Evolutionary conservation across 2,888 invertebrate species (phyloP).

Genomic region (Tinea pellionella): DNA sequence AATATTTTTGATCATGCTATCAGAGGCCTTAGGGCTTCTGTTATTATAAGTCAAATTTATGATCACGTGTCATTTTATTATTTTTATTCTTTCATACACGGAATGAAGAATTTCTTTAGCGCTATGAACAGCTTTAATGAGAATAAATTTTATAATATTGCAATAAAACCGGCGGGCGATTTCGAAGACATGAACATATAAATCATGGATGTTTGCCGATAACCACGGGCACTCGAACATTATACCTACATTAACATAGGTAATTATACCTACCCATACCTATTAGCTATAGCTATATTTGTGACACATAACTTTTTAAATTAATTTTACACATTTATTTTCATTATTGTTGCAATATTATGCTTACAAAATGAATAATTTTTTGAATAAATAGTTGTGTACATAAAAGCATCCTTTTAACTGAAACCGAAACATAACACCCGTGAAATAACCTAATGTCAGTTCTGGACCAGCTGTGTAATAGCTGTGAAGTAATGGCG

Average conservation of each 20-base stretch:
- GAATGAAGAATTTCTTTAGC: slow-evolving; percentile 13
- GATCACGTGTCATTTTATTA: slow-evolving; percentile 15
- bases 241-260: neutral
- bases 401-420: no score
- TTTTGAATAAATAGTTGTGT: no score
- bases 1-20: slow-evolving; percentile 13
- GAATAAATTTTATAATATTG: slow-evolving; percentile 19
- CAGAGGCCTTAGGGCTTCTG: slow-evolving; percentile 15
- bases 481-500: no score
- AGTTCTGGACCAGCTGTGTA: no score
- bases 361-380: no score
- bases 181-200: slow-evolving; percentile 21
- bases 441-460: no score
- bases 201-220: slow-evolving; percentile 20
- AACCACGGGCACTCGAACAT: neutral
- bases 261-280: neutral
- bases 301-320: neutral
- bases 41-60: slow-evolving; percentile 20
- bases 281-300: neutral
- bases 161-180: slow-evolving; percentile 21
- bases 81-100: slow-evolving; percentile 12
- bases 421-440: no score
- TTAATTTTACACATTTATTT: no score
- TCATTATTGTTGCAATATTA: no score
- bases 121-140: slow-evolving; percentile 15